Conservation (phyloP, 2,113 vertebrate genomes). For the Zosterops japonicus region DNA sequence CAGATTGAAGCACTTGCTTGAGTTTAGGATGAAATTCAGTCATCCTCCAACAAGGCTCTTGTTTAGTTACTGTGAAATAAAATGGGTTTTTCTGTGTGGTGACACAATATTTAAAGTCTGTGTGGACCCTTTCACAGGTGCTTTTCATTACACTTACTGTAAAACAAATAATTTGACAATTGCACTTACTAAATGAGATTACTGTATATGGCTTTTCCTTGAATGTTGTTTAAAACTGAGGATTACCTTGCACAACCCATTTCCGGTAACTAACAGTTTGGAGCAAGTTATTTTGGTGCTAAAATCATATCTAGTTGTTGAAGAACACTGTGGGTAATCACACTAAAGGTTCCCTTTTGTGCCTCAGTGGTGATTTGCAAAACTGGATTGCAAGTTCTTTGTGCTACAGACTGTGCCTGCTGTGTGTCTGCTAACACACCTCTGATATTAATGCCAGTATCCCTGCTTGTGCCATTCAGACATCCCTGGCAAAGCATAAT, state of each 20-base stretch:
- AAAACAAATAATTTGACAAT: background rate
- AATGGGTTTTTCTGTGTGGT: background rate
- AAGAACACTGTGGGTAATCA: background rate
- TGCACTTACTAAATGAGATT: background rate
- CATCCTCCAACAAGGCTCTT: background rate
- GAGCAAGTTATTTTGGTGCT: background rate
- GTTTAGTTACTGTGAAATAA: background rate
- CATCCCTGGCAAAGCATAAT: background rate
- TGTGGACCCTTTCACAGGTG: background rate
- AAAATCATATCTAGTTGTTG: background rate
- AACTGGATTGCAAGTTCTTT: background rate
- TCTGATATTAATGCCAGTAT: background rate
- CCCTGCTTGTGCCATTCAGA: background rate
- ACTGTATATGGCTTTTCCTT: background rate
- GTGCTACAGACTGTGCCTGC: background rate
- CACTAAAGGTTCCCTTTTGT: background rate
- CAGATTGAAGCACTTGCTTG: background rate
- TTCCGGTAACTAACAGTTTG: background rate
- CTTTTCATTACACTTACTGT: background rate
- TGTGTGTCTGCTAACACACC: background rate
- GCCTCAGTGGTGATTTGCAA: background rate
- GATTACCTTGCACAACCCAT: background rate
- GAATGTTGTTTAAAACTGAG: background rate
- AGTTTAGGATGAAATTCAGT: background rate
- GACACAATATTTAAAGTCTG: background rate